Base-by-base conservation (phyloP, 2,888 invertebrate species). In the Parascotia fuliginaria region DNA sequence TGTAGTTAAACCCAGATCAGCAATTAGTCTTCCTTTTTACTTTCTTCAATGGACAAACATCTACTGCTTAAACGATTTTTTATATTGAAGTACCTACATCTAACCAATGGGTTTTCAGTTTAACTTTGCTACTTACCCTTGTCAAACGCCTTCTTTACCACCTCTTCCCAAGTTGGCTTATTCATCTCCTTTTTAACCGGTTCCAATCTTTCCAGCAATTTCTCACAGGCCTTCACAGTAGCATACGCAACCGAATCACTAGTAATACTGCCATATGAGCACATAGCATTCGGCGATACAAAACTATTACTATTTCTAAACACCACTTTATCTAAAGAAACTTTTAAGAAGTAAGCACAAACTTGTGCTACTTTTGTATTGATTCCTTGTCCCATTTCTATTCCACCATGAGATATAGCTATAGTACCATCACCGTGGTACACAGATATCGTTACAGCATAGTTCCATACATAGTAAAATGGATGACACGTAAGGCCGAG, bases 371-470 rank as follows among this genome's bases (percentile, higher is more conserved):
- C 93, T 93, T 96, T 90, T 0, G 90, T 91, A 55, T 94, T 94
- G 39, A 96, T 93, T 0, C 96, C 97, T 82, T 97, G 97, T 0
- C 97, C 97, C 88, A 95, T 94, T 81, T 95, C 95, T 14, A 95
- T 91, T 0, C 95, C 95, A 0, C 94, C 95, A 61, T 96, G 96
- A 0, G 94, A 84, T 39, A 96, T 88, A 0, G 94, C 85, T 0
- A 97, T 94, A 0, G 94, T 93, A 0, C 95, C 95, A 76, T 96
- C 95, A 0, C 90, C 89, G 40, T 94, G 94, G 75, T 94, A 96
- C 45, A 96, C 93, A 0, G 95, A 93, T 27, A 96, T 93, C 9
- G 93, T 89, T 0, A 94, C 93, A 24, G 94, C 85, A 55, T 84
- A 95, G 42, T 92, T 93, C 15, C 94, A 93, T 3, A 75, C 85